A percentile compares a stretch with the other conserved stretches of the same genome.
Evolutionary conservation across 2,797 vertebrate species (phyloP).

Genomic region (Neosilurus hyrtlii): DNA sequence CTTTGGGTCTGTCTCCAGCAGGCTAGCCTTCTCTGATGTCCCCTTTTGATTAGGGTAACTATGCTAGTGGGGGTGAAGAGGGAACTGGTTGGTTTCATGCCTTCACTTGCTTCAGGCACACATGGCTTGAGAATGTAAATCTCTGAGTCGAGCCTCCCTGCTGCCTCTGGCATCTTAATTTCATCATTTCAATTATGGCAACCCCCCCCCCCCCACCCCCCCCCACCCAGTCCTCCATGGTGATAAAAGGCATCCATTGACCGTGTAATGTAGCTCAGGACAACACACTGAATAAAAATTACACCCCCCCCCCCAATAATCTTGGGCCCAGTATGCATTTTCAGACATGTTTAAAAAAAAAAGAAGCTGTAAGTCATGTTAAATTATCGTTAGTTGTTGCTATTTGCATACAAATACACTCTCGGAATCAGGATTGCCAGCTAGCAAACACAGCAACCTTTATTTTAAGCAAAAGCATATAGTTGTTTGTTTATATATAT

Average conservation of each 20-base stretch:
- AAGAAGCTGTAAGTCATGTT: neutral
- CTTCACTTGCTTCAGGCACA: conserved; percentile 48
- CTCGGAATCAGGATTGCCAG: neutral
- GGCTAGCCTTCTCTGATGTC: conserved; percentile 48
- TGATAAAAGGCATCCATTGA: conserved; percentile 41
- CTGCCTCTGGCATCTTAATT: conserved; percentile 22
- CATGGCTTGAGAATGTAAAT: conserved; percentile 50
- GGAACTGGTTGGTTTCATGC: conserved; percentile 36
- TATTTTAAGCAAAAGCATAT: neutral
- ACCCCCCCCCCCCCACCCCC: conserved; percentile 12
- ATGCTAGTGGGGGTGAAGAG: conserved; percentile 8
- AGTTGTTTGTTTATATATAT: neutral
- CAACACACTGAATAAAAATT: neutral
- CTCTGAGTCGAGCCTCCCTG: conserved; percentile 29
- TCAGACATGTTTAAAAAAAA: conserved; percentile 4
- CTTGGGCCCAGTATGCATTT: conserved; percentile 15
- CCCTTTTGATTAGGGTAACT: conserved; percentile 47
- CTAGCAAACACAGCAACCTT: neutral
- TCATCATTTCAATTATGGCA: conserved; percentile 26
- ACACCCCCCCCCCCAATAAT: conserved; percentile 31
- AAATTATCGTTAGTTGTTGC: neutral
- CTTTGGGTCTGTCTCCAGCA: conserved; percentile 35
- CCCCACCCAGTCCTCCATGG: conserved; percentile 2
- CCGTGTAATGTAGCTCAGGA: conserved; percentile 19
- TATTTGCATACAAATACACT: neutral